Evolutionary conservation across 2,888 invertebrate genomes (phyloP), one percentile per base, ranked within the genome.

Genomic region (Gymnoscelis rufifasciata): DNA sequence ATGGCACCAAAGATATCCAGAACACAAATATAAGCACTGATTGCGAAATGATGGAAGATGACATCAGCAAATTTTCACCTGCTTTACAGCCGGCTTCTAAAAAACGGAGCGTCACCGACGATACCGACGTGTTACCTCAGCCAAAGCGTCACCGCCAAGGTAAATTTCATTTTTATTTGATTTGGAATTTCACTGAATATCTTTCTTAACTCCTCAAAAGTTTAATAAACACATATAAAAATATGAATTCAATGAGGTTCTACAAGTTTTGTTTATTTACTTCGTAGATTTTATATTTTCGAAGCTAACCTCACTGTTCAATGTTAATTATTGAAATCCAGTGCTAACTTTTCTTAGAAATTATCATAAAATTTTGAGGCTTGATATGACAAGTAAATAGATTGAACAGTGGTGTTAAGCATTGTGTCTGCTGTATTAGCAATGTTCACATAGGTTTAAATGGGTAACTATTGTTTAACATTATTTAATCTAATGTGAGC

Each of bases 121-220:
- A 35, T 59, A 46, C 14, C 31, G 15, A n/a, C 14, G 31, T 73
- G 72, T 47, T 72, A 68, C 79, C 79, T 43, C 74, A 71, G 66
- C 74, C 63, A 59, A 89, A 89, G 57, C 83, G 88, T 41, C 62
- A 74, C 53, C 79, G 83, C 57, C 78, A 83, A 79, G 88, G 88
- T 89, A 87, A 67, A 79, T 66, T 57, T 56, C 52, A 47, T 55
- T 52, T 53, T 53, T 50, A 47, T 36, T 52, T 48, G 61, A 49
- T 43, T 47, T 57, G 66, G 59, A 74, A 74, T 56, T 69, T 76
- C 67, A 72, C 71, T 77, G 73, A 78, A 71, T n/a, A n/a, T n/a
- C n/a, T n/a, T n/a, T n/a, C n/a, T n/a, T n/a, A n/a, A n/a, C n/a
- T n/a, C n/a, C n/a, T n/a, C n/a, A n/a, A n/a, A n/a, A n/a, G n/a